Base-by-base conservation (phyloP, 2,797 vertebrate species). In the Furcifer pardalis region DNA sequence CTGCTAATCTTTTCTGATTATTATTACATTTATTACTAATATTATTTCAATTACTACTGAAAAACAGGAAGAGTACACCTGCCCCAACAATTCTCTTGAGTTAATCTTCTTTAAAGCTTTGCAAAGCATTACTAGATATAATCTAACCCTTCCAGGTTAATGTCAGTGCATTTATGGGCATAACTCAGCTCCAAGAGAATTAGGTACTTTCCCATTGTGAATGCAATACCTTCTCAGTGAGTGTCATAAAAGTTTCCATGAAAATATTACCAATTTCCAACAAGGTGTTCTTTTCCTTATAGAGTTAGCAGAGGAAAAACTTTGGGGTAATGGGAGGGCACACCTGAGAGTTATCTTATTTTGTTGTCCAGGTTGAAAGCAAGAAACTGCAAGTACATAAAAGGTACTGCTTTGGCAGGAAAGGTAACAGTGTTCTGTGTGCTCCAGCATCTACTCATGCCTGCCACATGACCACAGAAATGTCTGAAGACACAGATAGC, bases 181-280 rank as follows among this genome's bases (percentile, higher is more conserved):
- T 94, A 96, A 94, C 95, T 95, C 92, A 94, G 95, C 95, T 96
- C 94, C 94, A 89, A 82, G 83, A 95, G 96, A 97, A 97, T 96
- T 96, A 96, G 94, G 95, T 96, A 92, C 95, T 96, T 94, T 91
- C 91, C 95, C 92, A 94, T 97, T 94, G 96, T 94, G 94, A 94
- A 90, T 76, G 25, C 90, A 89, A 92, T 89, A 93, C 93, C 95
- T 95, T 96, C 96, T 95, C 94, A 90, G 83, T 87, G 87, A 95
- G 92, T 75, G 92, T 94, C 88, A 91, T 82, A 87, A 88, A 86
- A 91, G 25, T 88, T 95, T 97, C 96, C 92, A 85, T 90, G 94
- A 96, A 97, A 96, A 97, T 95, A 96, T 94, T 76, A 94, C 94
- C 95, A 92, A 94, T 63, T 90, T 88, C 79, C 80, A 44, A 88